Evolutionary conservation across 2,888 invertebrate species (phyloP), one percentile per base, ranked within the genome.

Genomic region (Choristoneura rosaceana): DNA sequence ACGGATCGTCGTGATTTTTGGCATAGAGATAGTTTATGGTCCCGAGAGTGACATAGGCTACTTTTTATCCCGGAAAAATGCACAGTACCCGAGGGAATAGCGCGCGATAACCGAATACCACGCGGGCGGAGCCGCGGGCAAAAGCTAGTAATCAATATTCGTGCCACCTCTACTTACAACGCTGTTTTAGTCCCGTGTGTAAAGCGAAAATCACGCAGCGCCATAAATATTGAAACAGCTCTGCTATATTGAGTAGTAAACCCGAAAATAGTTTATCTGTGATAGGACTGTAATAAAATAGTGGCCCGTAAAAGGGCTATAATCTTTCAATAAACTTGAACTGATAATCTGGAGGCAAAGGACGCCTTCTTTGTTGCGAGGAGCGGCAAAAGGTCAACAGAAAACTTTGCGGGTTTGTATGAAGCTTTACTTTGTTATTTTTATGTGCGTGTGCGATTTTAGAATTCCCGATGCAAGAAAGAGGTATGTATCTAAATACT

Each of bases 271-370:
- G 47, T 63, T 63, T 71, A 67, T 68, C 41, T 71, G 58, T 71
- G 9, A 34, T 45, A 34, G 68, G 38, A 47, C 34, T 59, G 50
- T 70, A 73, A 59, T 71, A 59, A 68, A 73, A 50, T 67, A 62
- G 15, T 41, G 47, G 14, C 14, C 62, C 59, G 64, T 73, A 68
- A 73, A 73, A 68, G 14, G 41, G 68, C 71, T 64, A 68, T 73
- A 71, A 68, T 68, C 68, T 73, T 68, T 73, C 63, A 73, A 63
- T 73, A 64, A 68, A 68, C 41, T 41, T 63, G 34, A 33, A 50
- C 47, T 63, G 68, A 63, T 73, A 73, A 63, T 73, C 71, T 59
- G 15, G 3, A 34, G 25, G 34, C 41, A 15, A 67, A 71, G 62
- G 71, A 14, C 17, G 41, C 25, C 45, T 38, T 58, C 5, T 1